Percentiles rank a stretch among this genome's conserved stretches.
These are phyloP conservation scores for Clistopyga incitator DNA, from an alignment of 2,888 invertebrate species.

Conservation along the genomic window DNA sequence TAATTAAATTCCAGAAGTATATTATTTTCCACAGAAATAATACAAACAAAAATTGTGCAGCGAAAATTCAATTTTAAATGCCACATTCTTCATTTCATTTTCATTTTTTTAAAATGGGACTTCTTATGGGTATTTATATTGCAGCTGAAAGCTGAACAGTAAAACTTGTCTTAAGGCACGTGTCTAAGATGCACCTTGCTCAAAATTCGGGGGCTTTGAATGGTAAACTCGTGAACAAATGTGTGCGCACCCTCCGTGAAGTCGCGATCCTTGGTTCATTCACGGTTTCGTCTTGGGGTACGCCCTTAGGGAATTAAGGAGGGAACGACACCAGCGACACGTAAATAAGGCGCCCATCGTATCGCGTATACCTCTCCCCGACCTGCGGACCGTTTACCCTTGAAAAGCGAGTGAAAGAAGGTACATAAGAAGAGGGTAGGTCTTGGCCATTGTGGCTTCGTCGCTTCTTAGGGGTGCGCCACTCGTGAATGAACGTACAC, in stretches of 20 bases:
- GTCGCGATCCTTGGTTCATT: constrained; percentile 62
- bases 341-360: constrained; percentile 58
- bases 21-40: too few relatives aligned
- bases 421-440: constrained; percentile 52
- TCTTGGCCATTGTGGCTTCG: constrained; percentile 53
- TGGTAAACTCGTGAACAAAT: constrained; percentile 42
- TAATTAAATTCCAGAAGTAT: too few relatives aligned
- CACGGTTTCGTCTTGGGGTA: constrained; percentile 61
- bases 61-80: neutral
- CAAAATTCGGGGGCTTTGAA: constrained; percentile 40
- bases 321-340: constrained; percentile 52
- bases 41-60: neutral
- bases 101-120: too few relatives aligned
- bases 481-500: constrained; percentile 75
- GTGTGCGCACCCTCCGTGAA: constrained; percentile 10
- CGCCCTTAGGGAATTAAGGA: constrained; percentile 53
- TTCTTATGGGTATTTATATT: neutral
- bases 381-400: constrained; percentile 60
- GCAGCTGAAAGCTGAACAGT: constrained; percentile 40
- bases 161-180: constrained; percentile 60
- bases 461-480: constrained; percentile 45
- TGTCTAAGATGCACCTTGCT: constrained; percentile 60
- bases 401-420: constrained; percentile 68
- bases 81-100: too few relatives aligned
- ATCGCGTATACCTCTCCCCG: constrained; percentile 62